These are phyloP conservation scores for Eustalomyia histrio DNA, from an alignment of 2,888 invertebrate species.

Conservation along the genomic window DNA sequence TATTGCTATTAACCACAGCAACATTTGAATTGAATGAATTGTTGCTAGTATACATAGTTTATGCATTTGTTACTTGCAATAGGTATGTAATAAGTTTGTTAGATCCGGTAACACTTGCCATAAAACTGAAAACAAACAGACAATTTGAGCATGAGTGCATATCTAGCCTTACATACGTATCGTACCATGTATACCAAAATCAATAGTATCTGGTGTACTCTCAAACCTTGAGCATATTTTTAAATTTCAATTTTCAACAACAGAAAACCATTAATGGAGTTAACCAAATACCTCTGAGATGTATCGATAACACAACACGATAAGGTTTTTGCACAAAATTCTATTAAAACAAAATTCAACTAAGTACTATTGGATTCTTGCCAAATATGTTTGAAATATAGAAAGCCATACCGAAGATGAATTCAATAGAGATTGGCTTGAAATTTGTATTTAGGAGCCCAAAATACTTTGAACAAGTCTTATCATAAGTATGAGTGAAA, in stretches of 20 bases:
- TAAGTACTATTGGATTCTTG: too few relatives aligned
- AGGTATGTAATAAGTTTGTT: not conserved
- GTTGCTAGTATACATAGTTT: not conserved
- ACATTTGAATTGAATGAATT: slow-evolving; percentile 50
- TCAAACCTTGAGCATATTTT: slow-evolving; percentile 34
- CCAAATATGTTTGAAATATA: too few relatives aligned
- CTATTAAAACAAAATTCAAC: too few relatives aligned
- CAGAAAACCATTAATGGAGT: slow-evolving; percentile 7
- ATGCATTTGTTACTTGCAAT: slow-evolving; percentile 4
- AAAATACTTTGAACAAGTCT: too few relatives aligned
- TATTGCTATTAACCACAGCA: slow-evolving; percentile 34
- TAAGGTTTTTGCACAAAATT: too few relatives aligned
- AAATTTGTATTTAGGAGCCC: too few relatives aligned
- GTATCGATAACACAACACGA: too few relatives aligned
- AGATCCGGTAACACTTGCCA: slow-evolving; percentile 27
- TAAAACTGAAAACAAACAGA: not conserved
- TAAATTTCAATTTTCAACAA: slow-evolving; percentile 16
- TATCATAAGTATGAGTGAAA: too few relatives aligned
- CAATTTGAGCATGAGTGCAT: slow-evolving; percentile 45
- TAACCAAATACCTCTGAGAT: too few relatives aligned
- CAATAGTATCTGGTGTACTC: slow-evolving; percentile 16
- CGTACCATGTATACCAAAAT: slow-evolving; percentile 41
- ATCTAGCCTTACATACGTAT: slow-evolving; percentile 31
- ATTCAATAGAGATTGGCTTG: too few relatives aligned
- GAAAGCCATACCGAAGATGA: too few relatives aligned